Evolutionary conservation across 2,888 invertebrate species (phyloP), one percentile per base, ranked within the genome.

Genomic region (Rugalucina vietnamica): DNA sequence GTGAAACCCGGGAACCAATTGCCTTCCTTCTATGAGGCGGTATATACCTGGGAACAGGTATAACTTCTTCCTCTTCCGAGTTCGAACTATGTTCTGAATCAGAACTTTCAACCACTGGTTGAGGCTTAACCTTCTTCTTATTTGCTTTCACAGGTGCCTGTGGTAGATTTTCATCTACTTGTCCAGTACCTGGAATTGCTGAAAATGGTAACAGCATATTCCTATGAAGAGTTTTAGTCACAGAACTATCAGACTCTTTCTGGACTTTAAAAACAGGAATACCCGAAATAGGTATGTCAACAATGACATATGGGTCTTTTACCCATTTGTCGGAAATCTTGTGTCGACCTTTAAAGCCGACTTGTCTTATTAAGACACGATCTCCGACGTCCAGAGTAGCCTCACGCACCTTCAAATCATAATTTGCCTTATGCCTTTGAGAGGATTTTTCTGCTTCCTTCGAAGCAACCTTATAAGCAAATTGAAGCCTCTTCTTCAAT

Each of bases 241-340:
- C n/a, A 8, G 12, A 8, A 54, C 54, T 8, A n/a, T 14, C 54
- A 54, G 54, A 54, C 21, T 54, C 54, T 8, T 54, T 54, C n/a
- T 21, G 12, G n/a, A 54, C 54, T 21, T 21, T 8, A 21, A 54
- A 54, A 54, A 54, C 54, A 14, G 54, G 54, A 4, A 54, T 21
- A n/a, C 12, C 10, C 8, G 12, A 18, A 14, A 18, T 21, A 4
- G 54, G 54, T 4, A 54, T 54, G n/a, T 54, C 54, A n/a, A 21
- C n/a, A n/a, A 75, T 37, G 1, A 27, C 18, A 34, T 80, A 80
- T 5, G 24, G 43, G 36, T 43, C 24, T 69, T 27, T 65, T 21
- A 65, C 69, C 81, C 81, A 81, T 21, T 77, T 77, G 37, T 81
- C 73, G 0, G 73, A 65, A 5, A 81, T 27, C 43, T 81, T 77